Base-by-base conservation (phyloP, 2,888 invertebrate genomes). In the Pandemis heparana region DNA sequence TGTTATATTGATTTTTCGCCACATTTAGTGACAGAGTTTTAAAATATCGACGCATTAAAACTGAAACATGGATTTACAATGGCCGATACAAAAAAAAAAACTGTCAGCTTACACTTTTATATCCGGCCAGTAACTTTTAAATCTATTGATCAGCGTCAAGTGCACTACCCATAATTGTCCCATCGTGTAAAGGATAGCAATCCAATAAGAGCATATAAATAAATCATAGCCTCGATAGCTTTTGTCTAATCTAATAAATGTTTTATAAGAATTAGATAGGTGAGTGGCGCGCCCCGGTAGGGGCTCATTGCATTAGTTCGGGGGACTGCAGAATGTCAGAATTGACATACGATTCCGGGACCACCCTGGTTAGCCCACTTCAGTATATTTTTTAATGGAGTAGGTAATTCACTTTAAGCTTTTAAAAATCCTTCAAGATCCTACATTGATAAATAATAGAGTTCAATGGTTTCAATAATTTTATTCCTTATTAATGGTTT, bases 211-310 rank as follows among this genome's bases (percentile, higher is more conserved):
- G 87, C 84, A 87, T 85, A 92, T 93, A 93, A 93, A 94, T 94
- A 93, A 94, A 92, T 92, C 92, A 94, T 91, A 75, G 85, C 80
- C 81, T 81, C 87, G 85, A 93, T 92, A 88, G 91, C 89, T 89
- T 88, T 92, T 89, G 87, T 90, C 89, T 92, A 91, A 92, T 92
- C 89, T 89, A 94, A 93, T 94, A 93, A 94, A 94, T 93, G 91
- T 92, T 93, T 93, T 92, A 92, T 93, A 92, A 88, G 92, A 92
- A 92, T 92, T 92, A 92, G 91, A 89, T 92, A 92, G 91, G 89
- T 89, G 89, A 89, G 88, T 88, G 89, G 88, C 90, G 84, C 89
- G 84, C 56, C 89, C 87, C 86, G 75, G 77, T 77, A 77, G 81
- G 79, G 86, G 82, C 85, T 89, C 88, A 90, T 89, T 91, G 91